Evolutionary conservation across 2,797 vertebrate species (phyloP).

Genomic region (Periparus ater): DNA sequence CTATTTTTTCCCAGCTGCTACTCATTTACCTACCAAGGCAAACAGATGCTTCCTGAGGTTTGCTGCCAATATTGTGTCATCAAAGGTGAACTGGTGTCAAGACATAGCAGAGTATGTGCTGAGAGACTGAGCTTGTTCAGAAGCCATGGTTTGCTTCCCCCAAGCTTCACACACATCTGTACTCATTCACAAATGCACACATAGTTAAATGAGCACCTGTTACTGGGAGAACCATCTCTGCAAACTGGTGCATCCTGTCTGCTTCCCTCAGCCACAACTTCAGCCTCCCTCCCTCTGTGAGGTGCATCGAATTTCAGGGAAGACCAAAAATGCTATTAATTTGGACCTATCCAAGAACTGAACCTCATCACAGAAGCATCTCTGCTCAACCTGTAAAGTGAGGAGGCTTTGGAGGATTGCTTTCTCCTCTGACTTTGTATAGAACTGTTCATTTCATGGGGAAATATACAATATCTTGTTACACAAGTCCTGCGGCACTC

Average conservation of each 20-base stretch:
- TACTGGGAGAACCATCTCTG: not conserved
- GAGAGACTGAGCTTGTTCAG: not conserved
- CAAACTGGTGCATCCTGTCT: not conserved
- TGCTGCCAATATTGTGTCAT: not conserved
- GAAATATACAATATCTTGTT: not conserved
- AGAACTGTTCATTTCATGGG: not conserved
- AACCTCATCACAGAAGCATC: not conserved
- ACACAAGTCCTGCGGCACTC: not conserved
- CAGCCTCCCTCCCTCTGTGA: not conserved
- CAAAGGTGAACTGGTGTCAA: slow-evolving; percentile 19
- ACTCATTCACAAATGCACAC: not conserved
- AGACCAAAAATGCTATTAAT: not conserved
- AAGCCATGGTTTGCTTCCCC: not conserved
- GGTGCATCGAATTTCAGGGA: not conserved
- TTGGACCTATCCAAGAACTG: not conserved
- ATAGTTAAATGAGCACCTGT: not conserved
- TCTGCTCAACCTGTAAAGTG: not conserved
- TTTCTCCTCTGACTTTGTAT: not conserved
- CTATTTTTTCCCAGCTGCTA: slow-evolving; percentile 31
- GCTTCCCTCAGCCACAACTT: not conserved
- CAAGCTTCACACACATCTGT: not conserved
- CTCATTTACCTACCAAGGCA: slow-evolving; percentile 41
- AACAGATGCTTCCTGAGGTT: slow-evolving; percentile 37
- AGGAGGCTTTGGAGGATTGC: not conserved
- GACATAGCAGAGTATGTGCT: not conserved